These are phyloP conservation scores for Lasioglossum lativentre DNA, from an alignment of 2,888 invertebrate species.

Conservation along the genomic window DNA sequence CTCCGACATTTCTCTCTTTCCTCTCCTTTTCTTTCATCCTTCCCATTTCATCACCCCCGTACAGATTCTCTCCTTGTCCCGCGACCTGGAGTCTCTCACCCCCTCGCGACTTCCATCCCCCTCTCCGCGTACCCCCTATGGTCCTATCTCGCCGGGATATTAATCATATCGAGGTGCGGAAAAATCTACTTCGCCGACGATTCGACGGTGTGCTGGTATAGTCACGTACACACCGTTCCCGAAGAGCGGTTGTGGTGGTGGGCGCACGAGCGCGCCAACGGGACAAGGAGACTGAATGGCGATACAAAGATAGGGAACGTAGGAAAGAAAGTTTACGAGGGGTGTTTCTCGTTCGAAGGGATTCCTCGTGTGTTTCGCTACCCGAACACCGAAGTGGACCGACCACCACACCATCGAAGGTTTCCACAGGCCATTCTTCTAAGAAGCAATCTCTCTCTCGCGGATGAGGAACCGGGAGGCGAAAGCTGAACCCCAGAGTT, in stretches of 20 bases:
- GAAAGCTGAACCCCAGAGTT: background rate
- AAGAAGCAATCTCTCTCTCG: slow-evolving; percentile 5
- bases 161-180: slow-evolving; percentile 82
- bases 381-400: background rate
- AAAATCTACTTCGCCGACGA: slow-evolving; percentile 78
- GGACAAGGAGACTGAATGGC: slow-evolving; percentile 51
- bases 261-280: slow-evolving; percentile 3
- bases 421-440: slow-evolving; percentile 6
- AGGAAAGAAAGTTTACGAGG: slow-evolving; percentile 61
- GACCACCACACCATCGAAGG: background rate
- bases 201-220: slow-evolving; percentile 55
- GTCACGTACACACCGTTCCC: slow-evolving; percentile 43
- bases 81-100: background rate
- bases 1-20: slow-evolving; percentile 45
- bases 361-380: slow-evolving; percentile 30
- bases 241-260: background rate
- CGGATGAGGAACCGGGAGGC: background rate
- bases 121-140: background rate
- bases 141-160: slow-evolving; percentile 74
- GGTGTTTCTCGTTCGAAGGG: slow-evolving; percentile 50
- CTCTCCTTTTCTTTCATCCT: slow-evolving; percentile 23
- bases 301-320: slow-evolving; percentile 64
- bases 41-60: background rate
- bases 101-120: slow-evolving; percentile 6
- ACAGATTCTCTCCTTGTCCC: slow-evolving; percentile 19